A percentile compares a stretch with the other conserved stretches of the same genome.
phyloP scores from a whole-genome alignment of 2,888 invertebrate species.

The Euzetes globulus region DNA sequence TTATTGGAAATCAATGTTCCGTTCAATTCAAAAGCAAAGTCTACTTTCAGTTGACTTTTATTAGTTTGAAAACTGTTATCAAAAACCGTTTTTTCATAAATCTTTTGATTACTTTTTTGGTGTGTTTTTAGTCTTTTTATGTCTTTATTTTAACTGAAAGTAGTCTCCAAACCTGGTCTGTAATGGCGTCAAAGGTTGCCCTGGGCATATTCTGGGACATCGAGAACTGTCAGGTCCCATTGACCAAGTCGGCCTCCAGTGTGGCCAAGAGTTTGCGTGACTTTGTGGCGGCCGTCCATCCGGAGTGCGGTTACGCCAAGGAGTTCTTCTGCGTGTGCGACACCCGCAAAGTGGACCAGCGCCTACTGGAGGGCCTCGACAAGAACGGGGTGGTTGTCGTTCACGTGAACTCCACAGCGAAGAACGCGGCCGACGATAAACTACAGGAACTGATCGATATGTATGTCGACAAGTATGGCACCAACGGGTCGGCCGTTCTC shows the following conservation, averaged over 20 bases:
- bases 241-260: neutral
- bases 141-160: too few relatives aligned
- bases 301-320: neutral
- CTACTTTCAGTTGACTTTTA: too few relatives aligned
- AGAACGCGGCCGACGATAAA: slow-evolving; percentile 8
- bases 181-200: too few relatives aligned
- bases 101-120: too few relatives aligned
- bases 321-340: slow-evolving; percentile 2
- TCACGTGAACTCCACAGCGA: neutral
- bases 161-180: too few relatives aligned
- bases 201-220: slow-evolving; percentile 12
- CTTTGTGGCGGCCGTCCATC: neutral
- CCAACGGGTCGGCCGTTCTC: neutral
- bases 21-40: too few relatives aligned
- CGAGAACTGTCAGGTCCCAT: neutral
- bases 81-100: too few relatives aligned
- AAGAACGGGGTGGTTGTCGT: neutral
- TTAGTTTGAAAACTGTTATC: too few relatives aligned
- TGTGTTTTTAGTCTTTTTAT: too few relatives aligned
- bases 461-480: neutral
- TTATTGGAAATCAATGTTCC: too few relatives aligned
- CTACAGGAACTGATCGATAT: neutral
- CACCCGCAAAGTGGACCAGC: too few relatives aligned
- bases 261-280: neutral
- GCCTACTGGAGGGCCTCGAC: neutral